These are phyloP conservation scores for Onchidella celtica DNA, from an alignment of 2,888 invertebrate species.

Conservation along the genomic window DNA sequence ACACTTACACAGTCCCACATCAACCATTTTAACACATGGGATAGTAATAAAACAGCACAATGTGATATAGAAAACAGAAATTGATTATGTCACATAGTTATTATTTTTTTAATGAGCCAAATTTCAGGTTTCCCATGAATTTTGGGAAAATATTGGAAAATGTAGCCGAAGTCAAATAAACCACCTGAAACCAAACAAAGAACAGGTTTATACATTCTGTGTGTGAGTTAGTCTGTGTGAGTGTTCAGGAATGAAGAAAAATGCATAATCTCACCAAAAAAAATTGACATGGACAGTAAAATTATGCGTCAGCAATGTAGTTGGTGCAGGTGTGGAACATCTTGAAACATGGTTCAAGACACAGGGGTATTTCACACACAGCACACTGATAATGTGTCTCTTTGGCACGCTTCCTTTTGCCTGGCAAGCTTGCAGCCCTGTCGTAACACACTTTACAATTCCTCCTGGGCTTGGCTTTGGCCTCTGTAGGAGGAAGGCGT, in stretches of 20 bases:
- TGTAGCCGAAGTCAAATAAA: neutral
- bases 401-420: conserved; percentile 7
- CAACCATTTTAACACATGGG: no score
- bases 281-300: neutral
- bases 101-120: neutral
- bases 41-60: no score
- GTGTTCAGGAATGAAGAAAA: neutral
- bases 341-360: neutral
- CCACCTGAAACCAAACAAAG: neutral
- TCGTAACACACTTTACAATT: conserved; percentile 20
- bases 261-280: neutral
- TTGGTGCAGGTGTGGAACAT: neutral
- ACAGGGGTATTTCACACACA: conserved; percentile 1
- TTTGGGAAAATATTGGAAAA: neutral
- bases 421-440: neutral
- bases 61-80: no score
- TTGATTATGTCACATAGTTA: no score
- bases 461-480: neutral
- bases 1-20: no score
- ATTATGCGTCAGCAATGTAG: neutral
- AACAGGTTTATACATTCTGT: neutral
- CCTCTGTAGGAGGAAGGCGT: neutral
- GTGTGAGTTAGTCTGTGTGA: neutral
- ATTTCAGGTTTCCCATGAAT: neutral
- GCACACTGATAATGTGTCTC: neutral